These are phyloP conservation scores for Yasuhikotakia modesta DNA, from an alignment of 2,797 vertebrate genomes.

Conservation along the genomic window DNA sequence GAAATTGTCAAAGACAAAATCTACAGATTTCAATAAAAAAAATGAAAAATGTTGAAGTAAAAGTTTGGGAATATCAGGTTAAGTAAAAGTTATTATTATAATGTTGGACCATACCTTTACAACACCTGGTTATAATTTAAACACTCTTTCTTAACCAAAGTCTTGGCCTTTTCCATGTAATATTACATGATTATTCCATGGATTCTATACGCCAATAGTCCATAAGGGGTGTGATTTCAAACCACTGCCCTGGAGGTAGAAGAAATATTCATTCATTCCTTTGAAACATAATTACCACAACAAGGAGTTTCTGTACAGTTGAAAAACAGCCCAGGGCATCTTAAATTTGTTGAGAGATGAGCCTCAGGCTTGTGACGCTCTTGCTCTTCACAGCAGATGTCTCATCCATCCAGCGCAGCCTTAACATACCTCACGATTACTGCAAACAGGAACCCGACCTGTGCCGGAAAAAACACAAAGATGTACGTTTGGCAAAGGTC, in stretches of 20 bases:
- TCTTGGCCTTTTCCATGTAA: slow-evolving; percentile 18
- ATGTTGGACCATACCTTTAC: not conserved
- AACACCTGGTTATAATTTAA: slow-evolving; percentile 21
- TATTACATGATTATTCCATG: not conserved
- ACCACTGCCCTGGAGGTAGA: slow-evolving; percentile 20
- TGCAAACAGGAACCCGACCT: slow-evolving; percentile 48
- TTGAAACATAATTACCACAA: slow-evolving; percentile 32
- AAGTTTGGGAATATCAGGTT: too few species aligned
- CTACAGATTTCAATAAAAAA: too few species aligned
- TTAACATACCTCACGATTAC: slow-evolving; percentile 35
- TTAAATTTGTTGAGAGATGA: slow-evolving; percentile 32
- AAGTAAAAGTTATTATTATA: not conserved
- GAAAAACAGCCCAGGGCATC: slow-evolving; percentile 42
- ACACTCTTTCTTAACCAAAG: slow-evolving; percentile 4
- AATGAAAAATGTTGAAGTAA: too few species aligned
- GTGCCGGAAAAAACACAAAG: slow-evolving; percentile 2
- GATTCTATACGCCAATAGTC: slow-evolving; percentile 7
- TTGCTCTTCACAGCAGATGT: slow-evolving; percentile 48
- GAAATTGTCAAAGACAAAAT: too few species aligned
- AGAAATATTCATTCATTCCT: slow-evolving; percentile 40
- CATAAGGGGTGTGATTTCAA: slow-evolving; percentile 26
- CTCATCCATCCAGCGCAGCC: slow-evolving; percentile 25
- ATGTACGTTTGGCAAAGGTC: slow-evolving; percentile 4
- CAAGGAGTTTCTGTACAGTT: slow-evolving; percentile 42
- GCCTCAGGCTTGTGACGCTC: slow-evolving; percentile 45